Percentiles rank a stretch among this genome's conserved stretches.
Evolutionary conservation across 2,113 vertebrate species (phyloP).

Genomic region (Sinosuthora webbiana): DNA sequence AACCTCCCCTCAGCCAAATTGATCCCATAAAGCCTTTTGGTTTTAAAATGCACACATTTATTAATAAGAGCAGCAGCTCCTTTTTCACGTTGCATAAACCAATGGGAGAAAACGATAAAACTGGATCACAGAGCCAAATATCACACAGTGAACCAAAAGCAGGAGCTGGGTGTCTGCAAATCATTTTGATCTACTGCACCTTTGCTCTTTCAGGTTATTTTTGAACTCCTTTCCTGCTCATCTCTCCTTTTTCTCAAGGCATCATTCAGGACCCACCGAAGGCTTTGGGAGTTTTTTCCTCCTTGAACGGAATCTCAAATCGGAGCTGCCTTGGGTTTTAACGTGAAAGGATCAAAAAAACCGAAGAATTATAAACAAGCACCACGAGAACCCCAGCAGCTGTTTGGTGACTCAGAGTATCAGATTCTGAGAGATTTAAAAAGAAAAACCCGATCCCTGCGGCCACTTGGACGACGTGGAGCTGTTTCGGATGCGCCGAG

Average conservation of each 20-base stretch:
- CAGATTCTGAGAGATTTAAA: background rate
- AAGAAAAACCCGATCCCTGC: rapidly evolving
- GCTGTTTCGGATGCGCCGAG: background rate
- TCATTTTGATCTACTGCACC: background rate
- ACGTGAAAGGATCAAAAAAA: background rate
- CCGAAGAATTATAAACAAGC: background rate
- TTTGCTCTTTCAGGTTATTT: background rate
- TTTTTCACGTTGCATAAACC: background rate
- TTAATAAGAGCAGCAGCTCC: background rate
- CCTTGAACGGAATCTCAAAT: background rate
- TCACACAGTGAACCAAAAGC: background rate
- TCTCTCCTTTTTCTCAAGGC: background rate
- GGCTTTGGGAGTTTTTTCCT: background rate
- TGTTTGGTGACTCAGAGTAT: background rate
- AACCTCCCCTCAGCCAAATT: background rate
- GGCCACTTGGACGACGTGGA: background rate
- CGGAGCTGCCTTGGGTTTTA: background rate
- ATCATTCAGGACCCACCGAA: rapidly evolving
- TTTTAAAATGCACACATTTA: background rate
- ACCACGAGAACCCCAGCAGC: background rate
- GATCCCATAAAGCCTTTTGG: background rate
- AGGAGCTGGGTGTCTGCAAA: background rate
- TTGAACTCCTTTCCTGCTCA: background rate
- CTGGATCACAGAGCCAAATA: background rate
- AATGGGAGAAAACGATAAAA: background rate